Percentiles rank a stretch among this genome's conserved stretches.
These are phyloP conservation scores for Stramonita haemastoma DNA, from an alignment of 2,888 invertebrate species.

Conservation along the genomic window DNA sequence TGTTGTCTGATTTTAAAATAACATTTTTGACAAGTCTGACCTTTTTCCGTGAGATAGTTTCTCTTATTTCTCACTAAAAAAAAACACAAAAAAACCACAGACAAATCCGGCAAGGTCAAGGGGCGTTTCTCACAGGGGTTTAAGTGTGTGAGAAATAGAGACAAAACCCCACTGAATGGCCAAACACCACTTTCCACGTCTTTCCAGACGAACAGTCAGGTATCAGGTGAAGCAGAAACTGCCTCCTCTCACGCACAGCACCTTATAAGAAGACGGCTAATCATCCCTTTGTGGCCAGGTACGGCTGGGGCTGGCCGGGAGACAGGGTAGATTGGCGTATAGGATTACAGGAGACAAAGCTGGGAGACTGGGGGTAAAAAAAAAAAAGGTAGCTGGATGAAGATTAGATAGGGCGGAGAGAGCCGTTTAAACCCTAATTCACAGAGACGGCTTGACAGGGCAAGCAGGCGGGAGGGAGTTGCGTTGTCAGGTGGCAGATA, in stretches of 20 bases:
- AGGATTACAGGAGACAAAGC: neutral
- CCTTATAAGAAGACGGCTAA: conserved; percentile 9
- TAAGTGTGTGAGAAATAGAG: neutral
- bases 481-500: conserved; percentile 30
- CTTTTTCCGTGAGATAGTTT: too few species aligned
- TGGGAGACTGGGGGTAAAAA: neutral
- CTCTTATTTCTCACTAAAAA: too few species aligned
- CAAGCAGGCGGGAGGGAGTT: neutral
- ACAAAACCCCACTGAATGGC: neutral
- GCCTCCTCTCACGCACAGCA: neutral
- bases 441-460: neutral
- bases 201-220: neutral
- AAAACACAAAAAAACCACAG: too few species aligned
- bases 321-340: neutral
- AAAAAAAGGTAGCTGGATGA: too few species aligned
- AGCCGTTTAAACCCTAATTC: neutral
- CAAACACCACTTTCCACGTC: neutral
- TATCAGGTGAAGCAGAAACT: neutral
- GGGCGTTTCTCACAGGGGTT: too few species aligned
- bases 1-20: too few species aligned
- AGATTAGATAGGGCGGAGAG: neutral
- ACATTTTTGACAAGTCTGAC: too few species aligned
- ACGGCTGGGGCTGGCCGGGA: neutral
- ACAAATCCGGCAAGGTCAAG: too few species aligned
- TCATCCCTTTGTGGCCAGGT: conserved; percentile 1